A percentile compares a stretch with the other conserved stretches of the same genome.
phyloP scores from a whole-genome alignment of 1,140 invertebrate genomes.

The Anagrus nilaparvatae region DNA sequence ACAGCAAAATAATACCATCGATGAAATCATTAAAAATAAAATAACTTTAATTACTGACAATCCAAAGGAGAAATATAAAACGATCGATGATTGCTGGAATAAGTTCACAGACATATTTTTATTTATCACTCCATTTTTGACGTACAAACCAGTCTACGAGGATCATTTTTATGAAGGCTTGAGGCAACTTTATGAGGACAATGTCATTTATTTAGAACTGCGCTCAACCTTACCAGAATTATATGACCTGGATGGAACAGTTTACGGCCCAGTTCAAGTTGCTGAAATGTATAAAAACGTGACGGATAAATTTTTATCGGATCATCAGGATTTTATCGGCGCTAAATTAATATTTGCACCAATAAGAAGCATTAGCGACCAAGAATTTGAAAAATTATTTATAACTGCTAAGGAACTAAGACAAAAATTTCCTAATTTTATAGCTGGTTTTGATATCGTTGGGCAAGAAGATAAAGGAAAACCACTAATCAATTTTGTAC shows the following conservation, averaged over 20 bases:
- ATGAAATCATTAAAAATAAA: conserved; percentile 23
- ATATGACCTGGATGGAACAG: conserved; percentile 55
- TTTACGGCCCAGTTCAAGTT: conserved; percentile 43
- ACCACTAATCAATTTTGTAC: conserved; percentile 39
- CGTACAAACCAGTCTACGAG: conserved; percentile 60
- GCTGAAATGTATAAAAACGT: conserved; percentile 50
- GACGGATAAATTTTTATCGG: conserved; percentile 41
- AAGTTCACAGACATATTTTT: conserved; percentile 55
- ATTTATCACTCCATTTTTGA: conserved; percentile 49
- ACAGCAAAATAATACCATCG: conserved; percentile 17
- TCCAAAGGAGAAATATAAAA: conserved; percentile 49
- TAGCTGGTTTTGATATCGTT: conserved; percentile 56
- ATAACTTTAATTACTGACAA: conserved; percentile 51
- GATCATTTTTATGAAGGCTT: conserved; percentile 62
- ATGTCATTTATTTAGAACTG: conserved; percentile 71
- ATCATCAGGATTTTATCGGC: conserved; percentile 58
- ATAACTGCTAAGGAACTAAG: conserved; percentile 35
- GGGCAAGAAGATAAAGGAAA: conserved; percentile 47
- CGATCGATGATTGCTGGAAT: conserved; percentile 57
- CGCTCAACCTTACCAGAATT: conserved; percentile 44
- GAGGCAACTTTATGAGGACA: conserved; percentile 62
- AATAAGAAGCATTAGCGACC: conserved; percentile 30
- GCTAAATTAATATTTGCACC: conserved; percentile 64
- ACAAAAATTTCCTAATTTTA: conserved; percentile 44
- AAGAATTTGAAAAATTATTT: conserved; percentile 40